Evolutionary conservation across 2,113 vertebrate genomes (phyloP).

Genomic region (Amblyornis subalaris): DNA sequence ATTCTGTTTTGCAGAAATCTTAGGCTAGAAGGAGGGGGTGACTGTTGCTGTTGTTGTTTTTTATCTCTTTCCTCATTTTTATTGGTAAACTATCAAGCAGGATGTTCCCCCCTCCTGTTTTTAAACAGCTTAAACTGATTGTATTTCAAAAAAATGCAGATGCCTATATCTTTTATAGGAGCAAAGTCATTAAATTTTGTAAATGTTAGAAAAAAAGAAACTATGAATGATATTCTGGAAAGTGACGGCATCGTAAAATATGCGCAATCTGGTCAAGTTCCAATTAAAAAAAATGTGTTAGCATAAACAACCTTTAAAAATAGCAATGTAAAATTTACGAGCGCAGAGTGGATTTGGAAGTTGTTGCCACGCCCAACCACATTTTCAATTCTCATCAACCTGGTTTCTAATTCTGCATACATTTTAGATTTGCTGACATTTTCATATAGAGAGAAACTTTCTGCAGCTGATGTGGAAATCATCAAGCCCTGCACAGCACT

Average conservation of each 20-base stretch:
- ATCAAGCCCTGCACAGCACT: accelerated
- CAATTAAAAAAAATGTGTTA: conserved; percentile 58
- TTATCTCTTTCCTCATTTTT: conserved; percentile 21
- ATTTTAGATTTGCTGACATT: conserved; percentile 12
- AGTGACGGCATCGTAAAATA: conserved; percentile 28
- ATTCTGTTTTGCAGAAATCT: neutral
- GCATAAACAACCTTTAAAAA: conserved; percentile 60
- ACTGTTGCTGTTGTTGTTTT: neutral
- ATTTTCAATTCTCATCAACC: conserved; percentile 23
- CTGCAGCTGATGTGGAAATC: neutral
- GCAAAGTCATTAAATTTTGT: conserved; percentile 50
- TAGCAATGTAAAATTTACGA: conserved; percentile 31
- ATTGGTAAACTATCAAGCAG: conserved; percentile 33
- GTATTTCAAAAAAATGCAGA: conserved; percentile 36
- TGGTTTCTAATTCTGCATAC: conserved; percentile 9
- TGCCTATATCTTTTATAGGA: conserved; percentile 45
- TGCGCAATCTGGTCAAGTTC: conserved; percentile 57
- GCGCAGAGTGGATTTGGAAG: neutral
- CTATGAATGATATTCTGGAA: conserved; percentile 37
- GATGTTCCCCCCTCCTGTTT: conserved; percentile 32
- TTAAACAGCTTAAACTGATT: conserved; percentile 40
- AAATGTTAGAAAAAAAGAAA: conserved; percentile 39
- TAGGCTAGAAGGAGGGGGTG: neutral
- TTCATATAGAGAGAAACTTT: neutral
- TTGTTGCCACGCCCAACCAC: neutral